These are phyloP conservation scores for Scaptomyza cyrtandrae DNA, from an alignment of 2,888 invertebrate species.

Conservation along the genomic window DNA sequence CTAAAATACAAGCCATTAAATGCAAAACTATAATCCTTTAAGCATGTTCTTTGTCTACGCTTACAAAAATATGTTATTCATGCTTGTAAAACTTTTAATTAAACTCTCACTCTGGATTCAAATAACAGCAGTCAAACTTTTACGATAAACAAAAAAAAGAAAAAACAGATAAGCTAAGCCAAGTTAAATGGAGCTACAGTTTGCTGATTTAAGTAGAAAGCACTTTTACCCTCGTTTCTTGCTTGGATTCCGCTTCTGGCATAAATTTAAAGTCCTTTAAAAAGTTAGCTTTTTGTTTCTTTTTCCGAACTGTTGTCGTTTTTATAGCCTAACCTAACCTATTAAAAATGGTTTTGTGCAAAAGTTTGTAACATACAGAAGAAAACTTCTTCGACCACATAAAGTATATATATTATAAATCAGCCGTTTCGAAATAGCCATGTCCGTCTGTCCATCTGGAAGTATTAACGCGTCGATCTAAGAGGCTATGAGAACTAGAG, in stretches of 20 bases:
- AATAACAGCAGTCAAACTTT: neutral
- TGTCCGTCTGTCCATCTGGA: no score
- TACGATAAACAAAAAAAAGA: neutral
- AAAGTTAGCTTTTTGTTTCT: conserved; percentile 11
- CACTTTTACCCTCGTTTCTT: neutral
- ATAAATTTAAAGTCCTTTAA: conserved; percentile 37
- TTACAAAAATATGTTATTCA: neutral
- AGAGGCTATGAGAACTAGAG: no score
- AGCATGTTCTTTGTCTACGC: neutral
- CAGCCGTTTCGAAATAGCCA: no score
- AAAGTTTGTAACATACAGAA: no score
- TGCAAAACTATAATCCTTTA: neutral
- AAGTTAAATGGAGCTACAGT: conserved; percentile 1
- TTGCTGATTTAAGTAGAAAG: neutral
- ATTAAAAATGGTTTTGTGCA: no score
- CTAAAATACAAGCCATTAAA: neutral
- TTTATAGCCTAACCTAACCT: conserved; percentile 9
- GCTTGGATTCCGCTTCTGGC: conserved; percentile 10
- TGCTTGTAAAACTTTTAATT: neutral
- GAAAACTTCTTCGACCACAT: neutral
- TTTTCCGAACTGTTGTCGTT: conserved; percentile 13
- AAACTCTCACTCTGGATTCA: neutral
- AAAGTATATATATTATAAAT: conserved; percentile 10
- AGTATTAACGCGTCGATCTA: no score
- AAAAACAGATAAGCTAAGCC: neutral